Conservation (phyloP, 1,140 invertebrate species). For the Hestina assimilis region DNA sequence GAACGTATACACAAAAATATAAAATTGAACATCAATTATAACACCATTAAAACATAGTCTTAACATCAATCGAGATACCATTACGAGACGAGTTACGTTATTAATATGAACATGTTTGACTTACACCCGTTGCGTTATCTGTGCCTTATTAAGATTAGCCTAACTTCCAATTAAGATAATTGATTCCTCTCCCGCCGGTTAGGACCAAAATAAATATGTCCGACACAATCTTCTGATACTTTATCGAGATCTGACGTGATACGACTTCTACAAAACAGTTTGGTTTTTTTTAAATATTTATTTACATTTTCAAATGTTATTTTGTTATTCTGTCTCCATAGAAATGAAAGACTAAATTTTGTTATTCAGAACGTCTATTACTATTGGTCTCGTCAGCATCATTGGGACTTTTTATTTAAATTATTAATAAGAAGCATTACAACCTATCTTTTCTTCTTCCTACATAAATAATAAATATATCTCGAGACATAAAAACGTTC, state of each 20-base stretch:
- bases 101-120: constrained; percentile 35
- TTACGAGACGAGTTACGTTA: constrained; percentile 32
- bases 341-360: no score
- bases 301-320: not conserved
- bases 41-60: constrained; percentile 14
- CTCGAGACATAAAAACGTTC: no score
- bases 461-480: no score
- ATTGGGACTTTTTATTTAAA: no score
- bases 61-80: no score
- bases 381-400: no score
- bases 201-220: constrained; percentile 53
- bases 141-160: constrained; percentile 57
- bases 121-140: constrained; percentile 37
- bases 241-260: constrained; percentile 4
- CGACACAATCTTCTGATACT: constrained; percentile 33
- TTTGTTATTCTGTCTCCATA: no score
- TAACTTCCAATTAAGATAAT: constrained; percentile 68
- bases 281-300: not conserved
- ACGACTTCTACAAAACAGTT: not conserved
- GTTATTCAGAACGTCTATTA: no score
- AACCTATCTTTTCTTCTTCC: no score
- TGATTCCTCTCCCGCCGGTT: constrained; percentile 51
- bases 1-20: not conserved
- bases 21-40: not conserved
- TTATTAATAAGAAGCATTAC: no score